Evolutionary conservation across 2,113 vertebrate species (phyloP).

Genomic region (Bubo scandiacus): DNA sequence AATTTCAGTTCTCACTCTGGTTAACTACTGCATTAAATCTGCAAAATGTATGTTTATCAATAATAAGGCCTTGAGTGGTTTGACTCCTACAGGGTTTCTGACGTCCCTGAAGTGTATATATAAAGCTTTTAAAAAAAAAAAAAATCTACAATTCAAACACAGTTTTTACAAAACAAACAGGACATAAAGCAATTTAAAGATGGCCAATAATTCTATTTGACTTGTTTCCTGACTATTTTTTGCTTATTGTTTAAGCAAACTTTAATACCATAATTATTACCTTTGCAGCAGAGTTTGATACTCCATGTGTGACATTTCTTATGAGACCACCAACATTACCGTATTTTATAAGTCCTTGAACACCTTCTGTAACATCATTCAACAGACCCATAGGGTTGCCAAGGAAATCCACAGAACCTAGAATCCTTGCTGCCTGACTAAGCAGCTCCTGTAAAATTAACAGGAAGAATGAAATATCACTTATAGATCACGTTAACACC

Average conservation of each 20-base stretch:
- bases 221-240: not conserved
- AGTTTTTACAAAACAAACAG: not conserved
- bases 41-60: not conserved
- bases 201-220: not conserved
- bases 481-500: not conserved
- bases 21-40: not conserved
- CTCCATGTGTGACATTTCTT: slow-evolving; percentile 94
- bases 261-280: slow-evolving; percentile 65
- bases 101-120: not conserved
- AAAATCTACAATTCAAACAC: not conserved
- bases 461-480: not conserved
- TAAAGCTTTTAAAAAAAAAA: not conserved
- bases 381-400: slow-evolving; percentile 96
- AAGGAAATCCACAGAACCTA: slow-evolving; percentile 97
- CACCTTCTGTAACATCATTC: slow-evolving; percentile 93
- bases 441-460: slow-evolving; percentile 85
- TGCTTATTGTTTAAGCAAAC: not conserved
- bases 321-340: slow-evolving; percentile 96
- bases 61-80: not conserved
- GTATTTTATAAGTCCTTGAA: slow-evolving; percentile 92
- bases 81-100: not conserved
- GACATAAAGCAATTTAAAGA: not conserved
- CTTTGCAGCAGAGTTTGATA: slow-evolving; percentile 98
- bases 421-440: slow-evolving; percentile 94
- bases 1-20: not conserved